Conservation (phyloP, 2,888 invertebrate species). For the Mantis religiosa region DNA sequence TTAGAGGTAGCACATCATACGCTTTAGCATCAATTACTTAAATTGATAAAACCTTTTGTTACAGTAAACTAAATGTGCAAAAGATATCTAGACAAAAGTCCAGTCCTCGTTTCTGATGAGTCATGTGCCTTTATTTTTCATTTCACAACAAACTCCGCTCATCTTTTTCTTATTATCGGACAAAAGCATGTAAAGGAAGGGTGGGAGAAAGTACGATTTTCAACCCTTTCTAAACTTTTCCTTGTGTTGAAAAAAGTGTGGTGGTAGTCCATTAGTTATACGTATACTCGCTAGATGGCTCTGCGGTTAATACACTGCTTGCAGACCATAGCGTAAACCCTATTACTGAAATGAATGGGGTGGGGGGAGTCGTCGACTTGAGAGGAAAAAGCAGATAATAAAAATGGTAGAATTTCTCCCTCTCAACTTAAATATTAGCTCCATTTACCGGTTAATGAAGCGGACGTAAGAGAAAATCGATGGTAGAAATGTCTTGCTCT, state of each 20-base stretch:
- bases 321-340: neutral
- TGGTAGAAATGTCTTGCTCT: neutral
- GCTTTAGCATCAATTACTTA: too few relatives aligned
- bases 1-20: too few relatives aligned
- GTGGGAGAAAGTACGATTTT: neutral
- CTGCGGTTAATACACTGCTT: neutral
- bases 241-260: neutral
- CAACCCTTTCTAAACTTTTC: neutral
- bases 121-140: neutral
- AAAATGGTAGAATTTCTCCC: neutral
- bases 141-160: neutral
- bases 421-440: neutral
- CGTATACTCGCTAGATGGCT: neutral
- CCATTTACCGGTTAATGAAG: neutral
- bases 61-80: too few relatives aligned
- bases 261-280: neutral
- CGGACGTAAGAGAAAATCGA: neutral
- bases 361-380: neutral
- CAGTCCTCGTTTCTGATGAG: too few relatives aligned
- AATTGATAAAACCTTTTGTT: too few relatives aligned
- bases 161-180: neutral
- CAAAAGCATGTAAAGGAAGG: neutral
- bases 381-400: neutral
- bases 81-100: too few relatives aligned
- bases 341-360: neutral